These are phyloP conservation scores for Lutjanus erythropterus DNA, from an alignment of 2,113 vertebrate genomes.

Conservation along the genomic window DNA sequence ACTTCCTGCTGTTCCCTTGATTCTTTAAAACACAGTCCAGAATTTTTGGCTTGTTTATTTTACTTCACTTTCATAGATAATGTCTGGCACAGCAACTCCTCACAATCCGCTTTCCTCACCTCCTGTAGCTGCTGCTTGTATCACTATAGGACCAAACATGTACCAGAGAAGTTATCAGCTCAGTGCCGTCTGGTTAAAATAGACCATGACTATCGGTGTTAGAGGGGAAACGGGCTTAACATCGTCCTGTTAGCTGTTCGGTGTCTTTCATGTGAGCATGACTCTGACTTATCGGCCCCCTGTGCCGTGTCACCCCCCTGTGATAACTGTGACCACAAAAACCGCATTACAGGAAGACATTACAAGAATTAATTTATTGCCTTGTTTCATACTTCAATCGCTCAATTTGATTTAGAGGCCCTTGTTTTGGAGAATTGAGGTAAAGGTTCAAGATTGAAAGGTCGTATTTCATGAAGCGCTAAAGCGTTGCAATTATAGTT, in stretches of 20 bases:
- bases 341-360: conserved; percentile 44
- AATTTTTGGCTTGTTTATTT: conserved; percentile 41
- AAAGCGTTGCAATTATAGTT: conserved; percentile 46
- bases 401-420: conserved; percentile 41
- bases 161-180: conserved; percentile 57
- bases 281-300: conserved; percentile 51
- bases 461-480: conserved; percentile 51
- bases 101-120: conserved; percentile 54
- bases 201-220: conserved; percentile 74
- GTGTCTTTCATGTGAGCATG: conserved; percentile 53
- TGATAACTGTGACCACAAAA: conserved; percentile 55
- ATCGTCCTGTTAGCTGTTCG: conserved; percentile 29
- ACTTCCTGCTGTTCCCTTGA: conserved; percentile 27
- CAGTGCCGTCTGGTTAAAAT: conserved; percentile 54
- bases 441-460: conserved; percentile 50
- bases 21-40: conserved; percentile 4
- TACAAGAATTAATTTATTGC: conserved; percentile 49
- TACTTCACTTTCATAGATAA: conserved; percentile 44
- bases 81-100: conserved; percentile 12
- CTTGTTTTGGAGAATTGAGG: conserved; percentile 45
- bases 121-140: conserved; percentile 36
- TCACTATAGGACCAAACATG: conserved; percentile 29
- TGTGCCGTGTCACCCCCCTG: conserved; percentile 32
- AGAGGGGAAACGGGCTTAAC: conserved; percentile 45
- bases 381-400: conserved; percentile 45